phyloP scores from a whole-genome alignment of 2,888 invertebrate species.

The Euzetes globulus region DNA sequence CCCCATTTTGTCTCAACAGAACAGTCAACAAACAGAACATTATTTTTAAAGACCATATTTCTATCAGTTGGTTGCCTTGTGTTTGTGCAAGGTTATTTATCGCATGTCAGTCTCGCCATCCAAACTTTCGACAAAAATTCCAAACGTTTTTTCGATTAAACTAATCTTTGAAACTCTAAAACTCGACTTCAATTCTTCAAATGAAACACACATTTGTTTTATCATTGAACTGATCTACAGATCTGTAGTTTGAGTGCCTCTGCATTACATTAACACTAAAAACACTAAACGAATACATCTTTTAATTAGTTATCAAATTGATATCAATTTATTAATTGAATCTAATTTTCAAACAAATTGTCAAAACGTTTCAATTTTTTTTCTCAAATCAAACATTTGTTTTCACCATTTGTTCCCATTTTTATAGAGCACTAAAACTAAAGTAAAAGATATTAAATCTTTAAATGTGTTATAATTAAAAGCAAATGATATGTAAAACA shows the following conservation, averaged over 20 bases:
- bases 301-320: not conserved
- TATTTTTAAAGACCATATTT: too few relatives aligned
- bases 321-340: not conserved
- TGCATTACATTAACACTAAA: conserved; percentile 12
- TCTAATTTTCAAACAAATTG: conserved; percentile 3
- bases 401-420: conserved; percentile 2
- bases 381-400: not conserved
- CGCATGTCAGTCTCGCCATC: not conserved
- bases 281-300: conserved; percentile 7
- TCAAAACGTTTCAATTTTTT: not conserved
- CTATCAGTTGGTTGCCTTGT: too few relatives aligned
- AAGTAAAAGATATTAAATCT: not conserved
- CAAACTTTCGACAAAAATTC: not conserved
- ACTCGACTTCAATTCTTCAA: not conserved
- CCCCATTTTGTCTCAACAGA: not conserved
- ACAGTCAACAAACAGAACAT: too few relatives aligned
- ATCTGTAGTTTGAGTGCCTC: conserved; percentile 29
- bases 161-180: not conserved
- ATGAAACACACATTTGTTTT: not conserved
- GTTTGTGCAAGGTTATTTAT: too few relatives aligned
- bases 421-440: conserved; percentile 18
- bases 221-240: conserved; percentile 22
- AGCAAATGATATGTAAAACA: conserved; percentile 14
- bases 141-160: not conserved
- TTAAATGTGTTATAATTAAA: not conserved